phyloP scores from a whole-genome alignment of 2,797 vertebrate genomes.

The Erithacus rubecula region DNA sequence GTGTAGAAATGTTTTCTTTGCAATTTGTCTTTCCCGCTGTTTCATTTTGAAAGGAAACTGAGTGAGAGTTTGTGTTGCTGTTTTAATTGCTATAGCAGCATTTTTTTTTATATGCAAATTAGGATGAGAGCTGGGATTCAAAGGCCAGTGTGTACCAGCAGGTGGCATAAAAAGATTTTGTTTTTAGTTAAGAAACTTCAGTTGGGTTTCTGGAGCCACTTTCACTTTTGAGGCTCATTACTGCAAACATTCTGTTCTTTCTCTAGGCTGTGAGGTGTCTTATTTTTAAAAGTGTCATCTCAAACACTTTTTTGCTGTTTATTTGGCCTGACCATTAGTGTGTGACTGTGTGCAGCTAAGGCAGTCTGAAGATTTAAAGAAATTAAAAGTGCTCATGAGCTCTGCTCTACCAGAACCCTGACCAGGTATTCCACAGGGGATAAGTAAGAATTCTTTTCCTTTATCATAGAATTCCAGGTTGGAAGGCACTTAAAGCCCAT shows the following conservation, averaged over 20 bases:
- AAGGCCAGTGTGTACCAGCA: neutral
- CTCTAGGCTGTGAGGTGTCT: neutral
- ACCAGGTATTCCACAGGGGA: neutral
- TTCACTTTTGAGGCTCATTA: neutral
- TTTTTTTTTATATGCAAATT: neutral
- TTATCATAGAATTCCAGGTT: neutral
- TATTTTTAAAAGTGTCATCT: neutral
- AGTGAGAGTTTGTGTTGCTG: neutral
- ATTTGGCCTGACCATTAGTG: neutral
- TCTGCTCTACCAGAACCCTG: neutral
- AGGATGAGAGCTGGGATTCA: neutral
- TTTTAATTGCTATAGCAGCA: neutral
- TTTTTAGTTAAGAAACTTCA: neutral
- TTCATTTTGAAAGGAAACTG: neutral
- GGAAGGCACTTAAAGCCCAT: neutral
- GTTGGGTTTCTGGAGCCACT: neutral
- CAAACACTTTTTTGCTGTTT: neutral
- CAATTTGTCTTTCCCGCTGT: accelerated
- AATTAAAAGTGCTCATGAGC: neutral
- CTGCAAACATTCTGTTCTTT: neutral
- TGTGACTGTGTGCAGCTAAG: neutral
- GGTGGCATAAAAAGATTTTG: neutral
- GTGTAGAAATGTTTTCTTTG: neutral
- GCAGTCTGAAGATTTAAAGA: neutral
- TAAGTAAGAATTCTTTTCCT: neutral